phyloP scores from a whole-genome alignment of 2,113 vertebrate species.

The Saguinus midas region DNA sequence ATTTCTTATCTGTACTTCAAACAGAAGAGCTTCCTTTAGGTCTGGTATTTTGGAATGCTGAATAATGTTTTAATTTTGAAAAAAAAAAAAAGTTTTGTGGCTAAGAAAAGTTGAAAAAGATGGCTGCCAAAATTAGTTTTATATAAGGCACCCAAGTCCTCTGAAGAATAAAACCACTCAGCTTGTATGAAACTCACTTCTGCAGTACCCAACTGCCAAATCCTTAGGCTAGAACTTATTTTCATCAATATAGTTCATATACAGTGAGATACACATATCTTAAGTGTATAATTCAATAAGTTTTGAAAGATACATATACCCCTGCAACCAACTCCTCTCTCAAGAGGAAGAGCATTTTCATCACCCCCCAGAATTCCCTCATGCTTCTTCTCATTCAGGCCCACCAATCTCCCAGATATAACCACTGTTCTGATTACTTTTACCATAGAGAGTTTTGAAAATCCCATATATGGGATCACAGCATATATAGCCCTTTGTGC shows the following conservation, averaged over 20 bases:
- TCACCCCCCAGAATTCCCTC: background rate
- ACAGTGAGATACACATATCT: conserved; percentile 29
- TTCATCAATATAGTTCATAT: conserved; percentile 57
- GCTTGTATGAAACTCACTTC: conserved; percentile 38
- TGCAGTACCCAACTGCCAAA: conserved; percentile 46
- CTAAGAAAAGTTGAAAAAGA: conserved; percentile 44
- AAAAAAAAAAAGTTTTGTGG: background rate
- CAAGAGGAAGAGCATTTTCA: background rate
- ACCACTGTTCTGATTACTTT: background rate
- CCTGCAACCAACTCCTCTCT: background rate
- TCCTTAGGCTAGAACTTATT: conserved; percentile 50
- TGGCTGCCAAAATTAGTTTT: conserved; percentile 56
- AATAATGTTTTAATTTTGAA: conserved; percentile 36
- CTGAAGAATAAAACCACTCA: conserved; percentile 45
- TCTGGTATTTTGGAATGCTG: conserved; percentile 37
- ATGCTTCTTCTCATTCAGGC: background rate
- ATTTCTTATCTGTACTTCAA: background rate
- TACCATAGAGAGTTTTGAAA: background rate
- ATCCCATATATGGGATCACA: background rate
- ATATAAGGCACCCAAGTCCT: conserved; percentile 32
- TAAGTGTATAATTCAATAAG: conserved; percentile 36
- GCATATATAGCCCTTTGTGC: background rate
- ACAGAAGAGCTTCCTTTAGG: conserved; percentile 26
- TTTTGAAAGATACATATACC: conserved; percentile 15
- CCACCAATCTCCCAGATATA: background rate